Evolutionary conservation across 2,113 vertebrate species (phyloP), one percentile per base, ranked within the genome.

Genomic region (Trematocara unimaculatum): DNA sequence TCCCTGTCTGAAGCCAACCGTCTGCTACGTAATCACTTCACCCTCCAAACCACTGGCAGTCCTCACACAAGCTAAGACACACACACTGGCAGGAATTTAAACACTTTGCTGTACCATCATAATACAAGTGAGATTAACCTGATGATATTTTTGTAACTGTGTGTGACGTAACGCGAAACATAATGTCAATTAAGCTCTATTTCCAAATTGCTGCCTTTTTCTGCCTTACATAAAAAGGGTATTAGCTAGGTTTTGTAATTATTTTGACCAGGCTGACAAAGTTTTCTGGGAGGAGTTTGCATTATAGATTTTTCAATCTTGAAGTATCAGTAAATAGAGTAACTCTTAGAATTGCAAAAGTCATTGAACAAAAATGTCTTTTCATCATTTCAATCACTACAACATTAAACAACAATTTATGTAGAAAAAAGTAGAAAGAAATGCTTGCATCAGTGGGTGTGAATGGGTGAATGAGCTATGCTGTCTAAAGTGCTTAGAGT

Each of bases 11-110:
- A 88, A 64, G 55, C 80, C 80, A 84, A 55, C 79, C 55, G 26
- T 90, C 54, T 86, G 86, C 89, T 31, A 82, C 62, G 29, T 88
- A 93, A 93, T 93, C 89, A 88, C 74, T 81, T 90, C 86, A 88
- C 82, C 83, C 74, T 92, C 83, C 84, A 53, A 62, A 90, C 85
- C 86, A 82, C 87, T 23, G 49, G 51, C 56, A 47, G 72, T 35
- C 77, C 67, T 79, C 86, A 87, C 23, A 23, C 74, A 85, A 83
- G 4, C 40, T 47, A 10, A 20, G 33, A 18, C 51, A 49, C 20
- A 23, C 38, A 18, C 20, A 67, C 29, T 54, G 60, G 45, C 77
- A 87, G 45, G 13, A 70, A 83, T 38, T 58, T 70, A 82, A 82
- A 81, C 80, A 79, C 67, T 53, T 42, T n/a, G 64, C 20, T 84